Percentiles rank a stretch among this genome's conserved stretches.
Conservation (phyloP, 2,888 invertebrate species). For the Netelia inedita region DNA sequence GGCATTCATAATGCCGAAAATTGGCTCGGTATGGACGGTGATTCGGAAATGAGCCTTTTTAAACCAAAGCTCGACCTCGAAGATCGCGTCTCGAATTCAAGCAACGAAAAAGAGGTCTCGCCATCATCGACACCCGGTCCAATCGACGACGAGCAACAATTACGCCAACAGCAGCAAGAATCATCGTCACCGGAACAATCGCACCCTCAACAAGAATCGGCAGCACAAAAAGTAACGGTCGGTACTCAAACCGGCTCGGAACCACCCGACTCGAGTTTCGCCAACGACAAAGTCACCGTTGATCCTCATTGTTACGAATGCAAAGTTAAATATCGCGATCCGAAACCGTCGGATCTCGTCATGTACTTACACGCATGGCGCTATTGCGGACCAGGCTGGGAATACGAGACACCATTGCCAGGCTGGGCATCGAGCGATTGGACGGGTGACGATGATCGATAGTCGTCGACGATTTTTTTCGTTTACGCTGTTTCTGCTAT, state of each 20-base stretch:
- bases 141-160: constrained; percentile 83
- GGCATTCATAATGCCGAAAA: constrained; percentile 97
- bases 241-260: constrained; percentile 95
- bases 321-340: constrained; percentile 96
- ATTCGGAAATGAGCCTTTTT: constrained; percentile 93
- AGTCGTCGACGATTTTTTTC: constrained; percentile 71
- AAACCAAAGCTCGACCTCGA: constrained; percentile 90
- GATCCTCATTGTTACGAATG: constrained; percentile 97
- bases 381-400: constrained; percentile 97
- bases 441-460: constrained; percentile 90
- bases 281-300: constrained; percentile 90
- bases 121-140: constrained; percentile 86
- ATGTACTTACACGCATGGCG: constrained; percentile 99
- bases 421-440: constrained; percentile 96
- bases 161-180: constrained; percentile 81
- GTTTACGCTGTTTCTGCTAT: constrained; percentile 11
- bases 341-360: constrained; percentile 95
- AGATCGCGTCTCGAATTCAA: constrained; percentile 86
- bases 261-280: constrained; percentile 89
- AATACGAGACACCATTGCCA: constrained; percentile 96
- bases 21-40: constrained; percentile 96
- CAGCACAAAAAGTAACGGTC: constrained; percentile 89
- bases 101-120: constrained; percentile 88
- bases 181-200: constrained; percentile 80
- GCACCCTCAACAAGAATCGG: constrained; percentile 85